Base-by-base conservation (phyloP, 1,140 invertebrate species). In the Polyergus mexicanus region DNA sequence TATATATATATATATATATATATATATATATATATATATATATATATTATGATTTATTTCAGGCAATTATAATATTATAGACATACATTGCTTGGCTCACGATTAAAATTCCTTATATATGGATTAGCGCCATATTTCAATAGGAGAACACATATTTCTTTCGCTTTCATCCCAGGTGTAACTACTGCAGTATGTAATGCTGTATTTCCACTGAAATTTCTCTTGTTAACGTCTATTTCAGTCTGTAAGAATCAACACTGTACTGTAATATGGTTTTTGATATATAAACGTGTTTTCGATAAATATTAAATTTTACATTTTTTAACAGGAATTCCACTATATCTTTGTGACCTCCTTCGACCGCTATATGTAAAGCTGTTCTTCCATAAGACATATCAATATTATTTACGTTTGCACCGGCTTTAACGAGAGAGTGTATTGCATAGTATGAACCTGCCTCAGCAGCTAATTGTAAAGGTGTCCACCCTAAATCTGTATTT, bases 291-390 rank as follows among this genome's bases (percentile, higher is more conserved):
- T 1, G 83, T 84, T 28, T 51, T 19, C 3, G 62, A 69, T 88
- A 56, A 87, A 25, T 35, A 63, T 86, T 51, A 22, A 76, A 65
- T 22, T 72, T 51, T 83, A 94, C 94, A 81, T 93, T 81, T 85
- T 94, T 92, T 28, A 97, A 85, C 58, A 97, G 93, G 77, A 94
- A 95, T 47, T 94, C 90, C n/a, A 96, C 93, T 10, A 96, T 93
- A 6, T 96, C 93, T 0, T 92, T 88, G 63, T 94, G 92, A 16
- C 94, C 91, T 47, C 94, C 92, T 88, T 95, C 94, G 1, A 96
- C 94, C 2, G 96, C 96, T 86, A 96, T 95, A 85, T 96, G 95
- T 5, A 97, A 92, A 0, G 94, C 95, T 66, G 96, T 96, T 62
- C 95, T 95, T n/a, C 96, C 96, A 77, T 95, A 95, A 22, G 94